Evolutionary conservation across 2,797 vertebrate species (phyloP).

Genomic region (Lacerta viridis): DNA sequence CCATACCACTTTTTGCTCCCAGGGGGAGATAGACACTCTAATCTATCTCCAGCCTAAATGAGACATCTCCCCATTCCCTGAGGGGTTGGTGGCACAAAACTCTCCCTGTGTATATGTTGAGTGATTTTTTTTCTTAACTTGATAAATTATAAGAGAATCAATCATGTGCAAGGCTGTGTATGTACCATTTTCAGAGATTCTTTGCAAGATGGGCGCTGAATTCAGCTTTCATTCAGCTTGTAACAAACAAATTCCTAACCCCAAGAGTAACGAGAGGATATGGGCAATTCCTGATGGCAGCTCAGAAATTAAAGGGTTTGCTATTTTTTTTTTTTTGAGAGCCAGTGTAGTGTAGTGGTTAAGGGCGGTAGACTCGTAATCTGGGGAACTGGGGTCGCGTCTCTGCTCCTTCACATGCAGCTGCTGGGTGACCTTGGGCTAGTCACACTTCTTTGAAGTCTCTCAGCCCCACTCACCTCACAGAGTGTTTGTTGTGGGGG

Average conservation of each 20-base stretch:
- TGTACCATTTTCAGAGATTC: neutral
- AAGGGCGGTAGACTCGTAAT: no score
- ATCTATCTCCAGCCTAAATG: neutral
- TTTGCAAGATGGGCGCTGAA: neutral
- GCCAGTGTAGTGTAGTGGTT: no score
- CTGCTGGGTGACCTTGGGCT: no score
- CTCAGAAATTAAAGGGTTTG: neutral
- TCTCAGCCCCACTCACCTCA: no score
- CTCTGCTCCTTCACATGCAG: no score
- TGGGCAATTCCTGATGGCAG: neutral
- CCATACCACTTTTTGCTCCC: neutral
- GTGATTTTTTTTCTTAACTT: neutral
- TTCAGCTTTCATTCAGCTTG: neutral
- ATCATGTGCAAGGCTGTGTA: neutral
- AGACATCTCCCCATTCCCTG: neutral
- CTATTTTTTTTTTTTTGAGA: neutral
- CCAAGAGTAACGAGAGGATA: neutral
- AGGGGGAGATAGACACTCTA: no score
- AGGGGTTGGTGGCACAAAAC: no score
- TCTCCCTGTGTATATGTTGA: neutral
- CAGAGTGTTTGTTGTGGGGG: no score
- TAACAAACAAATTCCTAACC: neutral
- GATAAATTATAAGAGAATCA: constrained; percentile 1
- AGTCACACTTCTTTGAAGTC: no score
- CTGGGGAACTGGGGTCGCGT: no score